Evolutionary conservation across 2,113 vertebrate species (phyloP).

Genomic region (Poeciliopsis turrubarensis): DNA sequence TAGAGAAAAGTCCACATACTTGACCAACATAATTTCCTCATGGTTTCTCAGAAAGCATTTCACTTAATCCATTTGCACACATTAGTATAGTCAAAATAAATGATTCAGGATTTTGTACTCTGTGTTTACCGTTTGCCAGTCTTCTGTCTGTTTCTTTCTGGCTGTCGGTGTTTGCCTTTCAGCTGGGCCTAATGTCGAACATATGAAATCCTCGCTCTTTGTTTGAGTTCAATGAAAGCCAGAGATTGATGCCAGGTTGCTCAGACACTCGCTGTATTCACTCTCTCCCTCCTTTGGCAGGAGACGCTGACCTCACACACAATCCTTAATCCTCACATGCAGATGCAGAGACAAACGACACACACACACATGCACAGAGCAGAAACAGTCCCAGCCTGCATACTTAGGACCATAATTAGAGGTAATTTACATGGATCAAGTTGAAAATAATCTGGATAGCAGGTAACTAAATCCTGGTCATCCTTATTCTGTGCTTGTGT

Average conservation of each 20-base stretch:
- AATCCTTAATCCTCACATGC: conserved; percentile 54
- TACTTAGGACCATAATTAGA: conserved; percentile 68
- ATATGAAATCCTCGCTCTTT: conserved; percentile 52
- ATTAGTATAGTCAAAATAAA: neutral
- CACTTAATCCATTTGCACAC: neutral
- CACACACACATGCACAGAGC: conserved; percentile 32
- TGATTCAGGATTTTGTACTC: neutral
- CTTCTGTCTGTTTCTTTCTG: conserved; percentile 21
- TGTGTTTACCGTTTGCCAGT: conserved; percentile 15
- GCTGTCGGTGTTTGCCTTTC: conserved; percentile 34
- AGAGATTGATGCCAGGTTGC: conserved; percentile 57
- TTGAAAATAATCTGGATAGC: conserved; percentile 70
- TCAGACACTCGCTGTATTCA: conserved; percentile 42
- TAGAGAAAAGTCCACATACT: neutral
- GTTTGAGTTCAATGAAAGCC: conserved; percentile 63
- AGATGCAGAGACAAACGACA: conserved; percentile 35
- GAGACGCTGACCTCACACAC: conserved; percentile 46
- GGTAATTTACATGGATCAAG: conserved; percentile 72
- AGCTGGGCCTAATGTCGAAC: conserved; percentile 38
- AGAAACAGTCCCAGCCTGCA: conserved; percentile 64
- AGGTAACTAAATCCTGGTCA: conserved; percentile 62
- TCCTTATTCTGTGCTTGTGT: conserved; percentile 19
- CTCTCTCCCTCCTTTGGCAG: conserved; percentile 41
- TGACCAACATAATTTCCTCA: neutral
- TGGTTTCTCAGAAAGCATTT: neutral